These are phyloP conservation scores for Lasiurus borealis DNA, from an alignment of 2,113 vertebrate species.

Conservation along the genomic window DNA sequence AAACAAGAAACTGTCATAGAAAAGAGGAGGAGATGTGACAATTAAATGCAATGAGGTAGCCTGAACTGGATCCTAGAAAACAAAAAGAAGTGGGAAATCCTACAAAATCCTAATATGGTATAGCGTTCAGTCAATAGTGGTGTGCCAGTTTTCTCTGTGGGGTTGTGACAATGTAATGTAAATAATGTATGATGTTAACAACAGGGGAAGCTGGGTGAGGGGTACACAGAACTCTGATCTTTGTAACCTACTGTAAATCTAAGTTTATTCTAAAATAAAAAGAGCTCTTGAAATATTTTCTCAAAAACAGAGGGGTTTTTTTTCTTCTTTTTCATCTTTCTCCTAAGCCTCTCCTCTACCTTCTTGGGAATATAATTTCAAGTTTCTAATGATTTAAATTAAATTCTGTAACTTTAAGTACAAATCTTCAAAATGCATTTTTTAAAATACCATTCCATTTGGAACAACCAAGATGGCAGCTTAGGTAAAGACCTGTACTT, in stretches of 20 bases:
- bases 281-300: no score
- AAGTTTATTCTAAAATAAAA: not conserved
- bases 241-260: not conserved
- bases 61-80: not conserved
- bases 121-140: no score
- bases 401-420: not conserved
- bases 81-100: not conserved
- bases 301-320: not conserved
- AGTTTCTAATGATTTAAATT: not conserved
- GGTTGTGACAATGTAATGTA: not conserved
- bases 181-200: no score
- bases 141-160: accelerated
- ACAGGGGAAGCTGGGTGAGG: accelerated
- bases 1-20: not conserved
- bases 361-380: not conserved
- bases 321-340: not conserved
- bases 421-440: not conserved
- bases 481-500: no score
- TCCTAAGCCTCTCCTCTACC: not conserved
- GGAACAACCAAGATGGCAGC: no score
- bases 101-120: not conserved
- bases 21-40: accelerated
- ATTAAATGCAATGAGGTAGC: accelerated
- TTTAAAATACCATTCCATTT: not conserved
- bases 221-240: not conserved